Base-by-base conservation (phyloP, 2,888 invertebrate species). In the Microplitis deprimator region DNA sequence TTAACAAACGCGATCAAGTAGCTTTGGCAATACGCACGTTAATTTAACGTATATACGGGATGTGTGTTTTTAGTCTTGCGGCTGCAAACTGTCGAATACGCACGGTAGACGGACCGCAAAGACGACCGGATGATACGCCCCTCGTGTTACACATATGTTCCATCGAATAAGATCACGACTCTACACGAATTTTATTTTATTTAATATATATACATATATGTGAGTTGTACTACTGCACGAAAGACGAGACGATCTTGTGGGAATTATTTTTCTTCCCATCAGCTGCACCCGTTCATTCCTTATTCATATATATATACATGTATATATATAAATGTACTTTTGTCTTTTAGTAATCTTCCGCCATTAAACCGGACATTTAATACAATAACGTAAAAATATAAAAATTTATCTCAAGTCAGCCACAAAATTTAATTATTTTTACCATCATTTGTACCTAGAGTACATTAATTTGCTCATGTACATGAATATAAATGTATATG, bases 121-220 rank as follows among this genome's bases (percentile, higher is more conserved):
- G 75, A 65, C 69, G 83, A 86, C 87, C 81, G 83, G 83, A 83
- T 50, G 50, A 50, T 83, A 85, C 89, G 89, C 89, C 89, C 89
- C 86, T 89, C 83, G 89, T 87, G 89, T 89, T 89, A 88, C 88
- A 89, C 89, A 89, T 87, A 89, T 89, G 89, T 89, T 88, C 86
- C 87, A 80, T 81, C 83, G 77, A 77, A 74, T 68, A 68, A 68
- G 77, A 65, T 72, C 76, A 76, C 80, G 64, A 78, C 81, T 74
- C 80, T 80, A 81, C 79, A 50, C 50, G 50, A 50, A 50, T 50
- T 50, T 50, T 50, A 50, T 50, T 50, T 50, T 50, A 50, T 50
- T 50, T 50, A 50, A 50, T 13, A 50, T 50, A 50, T 13, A 50
- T 10, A 50, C 50, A 50, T 50, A 50, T 50, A 50, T 50, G 50